Base-by-base conservation (phyloP, 2,888 invertebrate species). In the Amiota communis region DNA sequence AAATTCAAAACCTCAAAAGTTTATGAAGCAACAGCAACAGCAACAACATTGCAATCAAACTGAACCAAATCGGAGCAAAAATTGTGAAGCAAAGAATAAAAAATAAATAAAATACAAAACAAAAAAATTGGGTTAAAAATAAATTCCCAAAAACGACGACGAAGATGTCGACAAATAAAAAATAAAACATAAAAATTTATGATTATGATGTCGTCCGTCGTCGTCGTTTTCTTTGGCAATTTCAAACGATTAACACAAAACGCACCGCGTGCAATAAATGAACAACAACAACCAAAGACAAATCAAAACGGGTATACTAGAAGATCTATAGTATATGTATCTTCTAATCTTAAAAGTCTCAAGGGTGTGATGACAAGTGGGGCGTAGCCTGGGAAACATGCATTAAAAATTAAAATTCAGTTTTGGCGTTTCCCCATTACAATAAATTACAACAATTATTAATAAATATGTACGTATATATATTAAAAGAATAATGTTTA, bases 101-200 rank as follows among this genome's bases (percentile, higher is more conserved):
- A 51, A 13, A 36, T 36, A 36, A 36, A 36, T 13, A 67, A 49
- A n/a, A 67, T 51, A 49, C 15, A 67, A 67, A 48, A 67, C 49
- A 20, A 48, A 76, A 74, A 79, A 83, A 84, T 84, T 80, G 81
- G 80, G 80, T 83, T 84, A 84, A 82, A 83, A 83, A 83, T 83
- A 83, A 84, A 84, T 80, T 72, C 74, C 36, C n/a, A 74, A 77
- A n/a, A 49, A 68, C 67, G 67, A 23, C 23, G 23, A 36, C 36
- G 8, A 36, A 36, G 36, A 36, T 36, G 36, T 36, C 36, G 36
- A 68, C 67, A 68, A 68, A 59, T n/a, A 65, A 65, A 15, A 68
- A 68, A 65, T 48, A 48, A 68, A 68, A 78, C 78, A 82, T 77
- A 68, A 63, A 77, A 82, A 83, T 84, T 80, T 83, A 83, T 81